Base-by-base conservation (phyloP, 1,140 invertebrate genomes). In the Zophobas morio region DNA sequence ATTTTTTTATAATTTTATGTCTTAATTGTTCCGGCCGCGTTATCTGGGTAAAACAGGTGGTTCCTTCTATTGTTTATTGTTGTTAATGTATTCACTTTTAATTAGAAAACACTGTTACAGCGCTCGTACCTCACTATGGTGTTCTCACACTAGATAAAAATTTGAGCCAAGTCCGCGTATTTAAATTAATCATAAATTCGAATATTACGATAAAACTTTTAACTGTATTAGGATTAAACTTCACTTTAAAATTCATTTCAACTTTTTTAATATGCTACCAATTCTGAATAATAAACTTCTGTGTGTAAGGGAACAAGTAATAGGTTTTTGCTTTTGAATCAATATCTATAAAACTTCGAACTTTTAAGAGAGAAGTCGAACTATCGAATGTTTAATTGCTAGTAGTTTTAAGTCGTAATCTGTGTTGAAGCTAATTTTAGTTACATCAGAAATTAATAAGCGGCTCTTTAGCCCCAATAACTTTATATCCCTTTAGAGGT, bases 71-170 rank as follows among this genome's bases (percentile, higher is more conserved):
- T 66, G 60, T 66, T 42, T 66, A 42, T 66, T 66, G 56, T 66
- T 66, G 8, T 33, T 42, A 66, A 66, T 66, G 5, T 66, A 66
- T 66, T 66, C 60, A 66, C 37, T 66, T 66, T 66, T 66, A 66
- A 66, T 46, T 66, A 66, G 49, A 51, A 51, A 51, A 66, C 60
- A 66, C 60, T 66, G 60, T 66, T 37, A 66, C 60, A 39, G 36
- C 36, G 35, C 56, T 39, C 56, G 37, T 35, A 37, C 35, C 37
- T 36, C 6, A 57, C 1, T 37, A 60, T 20, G 20, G 20, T 20
- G 20, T 20, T 20, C 20, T 20, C 20, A 20, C 20, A 20, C 20
- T 20, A 20, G 20, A 20, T 20, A 20, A 20, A 20, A 20, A 20
- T 20, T 20, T 20, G 20, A 20, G 20, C 20, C 20, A 20, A 20